Evolutionary conservation across 2,888 invertebrate species (phyloP).

Genomic region (Cerastoderma edule): DNA sequence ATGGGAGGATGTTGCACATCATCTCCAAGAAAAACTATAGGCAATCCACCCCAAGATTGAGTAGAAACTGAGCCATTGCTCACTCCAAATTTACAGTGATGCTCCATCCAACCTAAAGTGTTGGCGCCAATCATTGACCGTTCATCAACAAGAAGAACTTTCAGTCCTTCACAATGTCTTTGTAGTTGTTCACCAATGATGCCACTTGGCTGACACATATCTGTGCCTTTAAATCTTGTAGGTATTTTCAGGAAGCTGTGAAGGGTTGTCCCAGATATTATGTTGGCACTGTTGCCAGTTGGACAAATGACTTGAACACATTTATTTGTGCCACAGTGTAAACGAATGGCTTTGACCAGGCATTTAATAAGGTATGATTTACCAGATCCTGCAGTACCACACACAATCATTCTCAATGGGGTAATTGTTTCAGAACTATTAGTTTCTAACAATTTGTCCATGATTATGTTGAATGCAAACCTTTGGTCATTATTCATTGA

Average conservation of each 20-base stretch:
- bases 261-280: conserved; percentile 51
- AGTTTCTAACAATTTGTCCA: too few relatives aligned
- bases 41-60: conserved; percentile 13
- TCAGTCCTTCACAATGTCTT: conserved; percentile 44
- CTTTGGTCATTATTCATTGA: too few relatives aligned
- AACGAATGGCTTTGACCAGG: too few relatives aligned
- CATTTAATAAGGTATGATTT: too few relatives aligned
- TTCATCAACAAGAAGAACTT: conserved; percentile 40
- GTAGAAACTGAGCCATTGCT: too few relatives aligned
- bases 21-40: not conserved
- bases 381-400: too few relatives aligned
- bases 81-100: conserved; percentile 22
- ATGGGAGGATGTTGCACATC: not conserved
- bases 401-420: too few relatives aligned
- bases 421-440: too few relatives aligned
- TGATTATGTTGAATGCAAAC: too few relatives aligned
- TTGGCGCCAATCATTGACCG: conserved; percentile 36
- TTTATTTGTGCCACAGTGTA: too few relatives aligned
- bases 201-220: conserved; percentile 45
- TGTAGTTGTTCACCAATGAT: conserved; percentile 27
- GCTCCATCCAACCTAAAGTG: conserved; percentile 47
- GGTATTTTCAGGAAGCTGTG: conserved; percentile 59
- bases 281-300: too few relatives aligned
- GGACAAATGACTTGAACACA: too few relatives aligned
- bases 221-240: conserved; percentile 33